Percentiles rank a stretch among this genome's conserved stretches.
These are phyloP conservation scores for Struthio camelus DNA, from an alignment of 2,113 vertebrate species.

Conservation along the genomic window DNA sequence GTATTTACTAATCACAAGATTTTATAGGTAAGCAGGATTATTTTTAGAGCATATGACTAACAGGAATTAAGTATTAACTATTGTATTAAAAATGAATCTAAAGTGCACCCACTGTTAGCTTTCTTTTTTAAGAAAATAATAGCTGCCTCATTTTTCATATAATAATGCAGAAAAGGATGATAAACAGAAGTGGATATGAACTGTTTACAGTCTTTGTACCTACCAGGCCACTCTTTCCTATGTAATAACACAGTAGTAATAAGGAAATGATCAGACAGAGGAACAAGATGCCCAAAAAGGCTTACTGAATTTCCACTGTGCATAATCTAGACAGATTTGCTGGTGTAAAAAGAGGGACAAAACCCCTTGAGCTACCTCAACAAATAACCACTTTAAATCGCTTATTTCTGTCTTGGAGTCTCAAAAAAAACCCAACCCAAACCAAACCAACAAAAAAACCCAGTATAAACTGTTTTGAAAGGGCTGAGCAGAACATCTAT, in stretches of 20 bases:
- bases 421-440: neutral
- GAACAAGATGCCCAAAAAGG: neutral
- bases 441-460: neutral
- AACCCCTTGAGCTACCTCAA: neutral
- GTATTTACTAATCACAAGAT: neutral
- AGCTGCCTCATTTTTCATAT: neutral
- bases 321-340: neutral
- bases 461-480: neutral
- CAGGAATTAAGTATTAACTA: neutral
- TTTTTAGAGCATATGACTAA: neutral
- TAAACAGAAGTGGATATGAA: fast-evolving
- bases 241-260: neutral
- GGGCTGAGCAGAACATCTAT: neutral
- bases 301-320: neutral
- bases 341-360: neutral
- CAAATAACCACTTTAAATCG: neutral
- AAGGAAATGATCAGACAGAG: neutral
- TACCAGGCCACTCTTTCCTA: neutral
- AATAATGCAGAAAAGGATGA: neutral
- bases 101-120: neutral
- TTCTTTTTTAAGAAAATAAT: neutral
- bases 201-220: neutral
- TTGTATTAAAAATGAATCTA: neutral
- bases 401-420: neutral
- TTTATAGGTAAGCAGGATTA: neutral